A percentile compares a stretch with the other conserved stretches of the same genome.
Conservation (phyloP, 2,888 invertebrate species). For the Incurvaria masculella region DNA sequence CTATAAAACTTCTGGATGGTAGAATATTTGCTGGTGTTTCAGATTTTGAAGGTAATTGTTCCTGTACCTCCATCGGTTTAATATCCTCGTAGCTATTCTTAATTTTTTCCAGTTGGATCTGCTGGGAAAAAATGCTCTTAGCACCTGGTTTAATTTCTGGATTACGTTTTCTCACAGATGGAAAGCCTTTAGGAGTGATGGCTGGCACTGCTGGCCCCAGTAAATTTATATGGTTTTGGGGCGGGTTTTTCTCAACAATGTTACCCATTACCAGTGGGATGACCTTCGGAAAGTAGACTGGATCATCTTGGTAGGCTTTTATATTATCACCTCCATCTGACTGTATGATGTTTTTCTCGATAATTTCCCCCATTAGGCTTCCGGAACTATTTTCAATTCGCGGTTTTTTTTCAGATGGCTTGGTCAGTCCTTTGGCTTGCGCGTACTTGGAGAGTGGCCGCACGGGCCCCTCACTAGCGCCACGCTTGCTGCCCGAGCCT, state of each 20-base stretch:
- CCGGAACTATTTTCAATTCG: conserved; percentile 22
- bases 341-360: conserved; percentile 31
- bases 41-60: conserved; percentile 20
- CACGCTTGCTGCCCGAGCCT: conserved; percentile 24
- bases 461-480: conserved; percentile 16
- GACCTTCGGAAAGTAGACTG: conserved; percentile 47
- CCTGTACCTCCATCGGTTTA: conserved; percentile 30
- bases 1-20: conserved; percentile 41
- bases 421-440: conserved; percentile 33
- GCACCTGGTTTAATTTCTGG: conserved; percentile 24
- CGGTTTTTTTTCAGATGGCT: conserved; percentile 39
- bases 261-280: conserved; percentile 44
- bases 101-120: conserved; percentile 30
- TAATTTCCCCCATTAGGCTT: conserved; percentile 29
- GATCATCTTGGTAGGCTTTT: conserved; percentile 29
- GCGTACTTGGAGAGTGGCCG: conserved; percentile 45
- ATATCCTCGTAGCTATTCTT: conserved; percentile 8
- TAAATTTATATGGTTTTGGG: conserved; percentile 21
- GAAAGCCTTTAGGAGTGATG: conserved; percentile 48
- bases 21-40: conserved; percentile 19
- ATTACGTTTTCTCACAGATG: conserved; percentile 41
- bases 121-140: conserved; percentile 51
- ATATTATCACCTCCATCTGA: conserved; percentile 13
- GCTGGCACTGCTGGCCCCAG: conserved; percentile 14
- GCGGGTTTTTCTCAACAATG: conserved; percentile 53